Evolutionary conservation across 2,113 vertebrate species (phyloP), one percentile per base, ranked within the genome.

Genomic region (Notarius lentiginosus): DNA sequence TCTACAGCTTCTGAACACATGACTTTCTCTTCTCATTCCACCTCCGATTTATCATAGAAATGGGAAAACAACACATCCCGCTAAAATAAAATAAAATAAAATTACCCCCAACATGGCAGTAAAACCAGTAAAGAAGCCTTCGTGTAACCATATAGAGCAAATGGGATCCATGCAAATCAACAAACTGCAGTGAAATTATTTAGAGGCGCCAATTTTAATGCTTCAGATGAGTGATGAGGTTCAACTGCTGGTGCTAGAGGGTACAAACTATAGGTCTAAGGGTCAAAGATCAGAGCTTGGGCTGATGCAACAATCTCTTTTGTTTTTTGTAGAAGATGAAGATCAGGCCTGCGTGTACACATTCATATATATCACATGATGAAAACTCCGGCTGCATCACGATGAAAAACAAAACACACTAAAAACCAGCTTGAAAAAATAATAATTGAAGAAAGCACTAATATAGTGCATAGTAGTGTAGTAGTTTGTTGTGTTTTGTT

Each of bases 381-480:
- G 80, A 89, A 91, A 88, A 93, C 92, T 91, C 92, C 91, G 90
- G 91, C 92, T 92, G 92, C 90, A 91, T 93, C 91, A 95, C 94
- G 95, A 94, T 95, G 95, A 94, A 96, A 96, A 58, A 24, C 51
- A 84, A 22, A 61, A 63, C 20, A 7, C 61, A 63, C 56, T 72
- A 27, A 30, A 68, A 98, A 98, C 96, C 95, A 34, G 89, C 95
- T 94, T 95, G 93, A 93, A 95, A 95, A 94, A 92, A 91, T 94
- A 94, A 92, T 89, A 88, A 93, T 95, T 92, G 91, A 94, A 93
- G 92, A 89, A 92, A 95, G 97, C 97, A 98, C 97, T 99, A 99
- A 99, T 95, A 95, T 98, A 99, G 97, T 99, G 97, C 97, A 92
- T 97, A 97, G 93, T 97, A 97, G 93, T 89, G 91, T 93, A 18